These are phyloP conservation scores for Anolis sagrei DNA, from an alignment of 2,113 vertebrate species.

Conservation along the genomic window DNA sequence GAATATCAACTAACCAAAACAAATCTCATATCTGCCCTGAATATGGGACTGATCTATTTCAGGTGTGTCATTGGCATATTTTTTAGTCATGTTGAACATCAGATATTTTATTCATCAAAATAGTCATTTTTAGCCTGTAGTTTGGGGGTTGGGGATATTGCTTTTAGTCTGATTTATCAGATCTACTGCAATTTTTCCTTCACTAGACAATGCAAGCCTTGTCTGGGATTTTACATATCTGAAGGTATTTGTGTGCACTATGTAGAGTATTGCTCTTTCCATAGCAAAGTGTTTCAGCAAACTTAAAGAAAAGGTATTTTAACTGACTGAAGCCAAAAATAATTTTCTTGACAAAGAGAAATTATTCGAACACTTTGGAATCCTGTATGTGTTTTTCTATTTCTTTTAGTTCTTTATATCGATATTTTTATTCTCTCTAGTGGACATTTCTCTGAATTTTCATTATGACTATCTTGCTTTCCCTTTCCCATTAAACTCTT, in stretches of 20 bases:
- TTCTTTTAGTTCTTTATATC: too few relatives aligned
- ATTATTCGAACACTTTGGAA: neutral
- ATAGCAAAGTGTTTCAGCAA: neutral
- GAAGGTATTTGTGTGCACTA: neutral
- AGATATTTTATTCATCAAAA: neutral
- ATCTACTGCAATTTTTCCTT: neutral
- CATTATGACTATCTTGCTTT: too few relatives aligned
- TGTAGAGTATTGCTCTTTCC: neutral
- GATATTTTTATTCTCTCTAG: too few relatives aligned
- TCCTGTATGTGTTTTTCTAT: neutral
- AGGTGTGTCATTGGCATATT: neutral
- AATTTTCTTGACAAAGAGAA: neutral
- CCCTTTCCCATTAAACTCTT: too few relatives aligned
- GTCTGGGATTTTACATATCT: too few relatives aligned
- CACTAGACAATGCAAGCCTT: neutral
- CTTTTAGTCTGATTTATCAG: neutral
- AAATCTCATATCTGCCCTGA: neutral
- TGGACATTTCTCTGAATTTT: too few relatives aligned
- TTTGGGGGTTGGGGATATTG: too few relatives aligned
- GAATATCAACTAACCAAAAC: neutral
- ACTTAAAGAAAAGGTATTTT: neutral
- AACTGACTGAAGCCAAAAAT: neutral
- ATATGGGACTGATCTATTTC: neutral
- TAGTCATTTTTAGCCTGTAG: neutral
- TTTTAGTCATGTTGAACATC: neutral